These are phyloP conservation scores for Diadromus collaris DNA, from an alignment of 2,888 invertebrate genomes.

Conservation along the genomic window DNA sequence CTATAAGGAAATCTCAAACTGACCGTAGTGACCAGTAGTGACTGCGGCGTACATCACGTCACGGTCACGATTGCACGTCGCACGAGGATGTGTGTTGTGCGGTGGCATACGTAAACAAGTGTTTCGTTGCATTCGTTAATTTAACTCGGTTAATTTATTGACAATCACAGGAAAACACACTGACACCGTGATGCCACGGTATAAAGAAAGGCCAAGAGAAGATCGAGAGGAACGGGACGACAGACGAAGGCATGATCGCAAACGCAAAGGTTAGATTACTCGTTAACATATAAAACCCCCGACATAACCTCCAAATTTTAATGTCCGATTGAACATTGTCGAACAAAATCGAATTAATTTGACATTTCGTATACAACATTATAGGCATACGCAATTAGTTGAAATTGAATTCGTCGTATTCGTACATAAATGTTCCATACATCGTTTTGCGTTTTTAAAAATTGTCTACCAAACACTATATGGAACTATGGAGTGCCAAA, in stretches of 20 bases:
- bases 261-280: constrained; percentile 47
- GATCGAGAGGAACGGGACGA: constrained; percentile 54
- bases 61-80: too few species aligned
- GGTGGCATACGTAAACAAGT: constrained; percentile 22
- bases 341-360: not conserved
- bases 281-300: too few species aligned
- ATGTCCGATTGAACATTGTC: not conserved
- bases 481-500: too few species aligned
- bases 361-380: too few species aligned
- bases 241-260: constrained; percentile 46
- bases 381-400: too few species aligned
- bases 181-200: constrained; percentile 47
- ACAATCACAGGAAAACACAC: not conserved
- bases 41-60: too few species aligned
- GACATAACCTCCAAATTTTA: constrained; percentile 44
- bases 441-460: too few species aligned
- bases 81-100: not conserved
- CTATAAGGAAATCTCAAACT: too few species aligned
- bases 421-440: too few species aligned
- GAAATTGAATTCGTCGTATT: too few species aligned
- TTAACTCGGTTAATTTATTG: constrained; percentile 4
- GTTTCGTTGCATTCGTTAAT: not conserved
- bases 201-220: constrained; percentile 47
- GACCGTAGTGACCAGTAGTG: too few species aligned
- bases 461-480: too few species aligned